Base-by-base conservation (phyloP, 2,888 invertebrate genomes). In the Blastobasis adustella region DNA sequence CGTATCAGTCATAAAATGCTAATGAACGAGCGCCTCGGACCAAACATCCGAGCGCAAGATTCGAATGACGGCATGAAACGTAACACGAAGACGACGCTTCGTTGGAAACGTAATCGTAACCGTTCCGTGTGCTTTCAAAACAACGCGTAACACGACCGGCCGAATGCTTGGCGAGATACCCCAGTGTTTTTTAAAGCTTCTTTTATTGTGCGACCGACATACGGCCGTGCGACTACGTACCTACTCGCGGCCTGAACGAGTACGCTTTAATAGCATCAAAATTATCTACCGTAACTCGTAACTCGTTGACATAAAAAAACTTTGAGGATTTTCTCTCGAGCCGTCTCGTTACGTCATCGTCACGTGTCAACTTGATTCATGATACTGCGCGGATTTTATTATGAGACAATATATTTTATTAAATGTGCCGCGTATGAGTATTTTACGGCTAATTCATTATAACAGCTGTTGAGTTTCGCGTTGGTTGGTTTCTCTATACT, bases 1-100 rank as follows among this genome's bases (percentile, higher is more conserved):
- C 83, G 84, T 88, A 88, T 88, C 82, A 82, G 73, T 88, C 88
- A 85, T 88, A 87, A 88, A 88, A 87, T 87, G 85, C 82, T 87
- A 88, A 88, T 88, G 87, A 86, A 86, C 79, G 80, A 76, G 71
- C 82, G 73, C 79, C 79, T 80, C 78, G 82, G 84, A 80, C 84
- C 84, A 88, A 88, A 88, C 86, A 88, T 87, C 86, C 85, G 87
- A 87, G 84, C 79, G 72, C 77, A 73, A 86, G 86, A 86, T 87
- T 88, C 88, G 77, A 86, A 83, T 88, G 88, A 83, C 87, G 79
- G 74, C 78, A 83, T 85, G 77, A 85, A 85, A 82, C 79, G 87
- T 83, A 87, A 88, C 82, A 76, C 73, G 88, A 88, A 81, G 86
- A 83, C 82, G 76, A 80, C 81, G 79, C 81, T 87, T 87, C 86